phyloP scores from a whole-genome alignment of 2,113 vertebrate genomes.

The Ceratotherium simum region DNA sequence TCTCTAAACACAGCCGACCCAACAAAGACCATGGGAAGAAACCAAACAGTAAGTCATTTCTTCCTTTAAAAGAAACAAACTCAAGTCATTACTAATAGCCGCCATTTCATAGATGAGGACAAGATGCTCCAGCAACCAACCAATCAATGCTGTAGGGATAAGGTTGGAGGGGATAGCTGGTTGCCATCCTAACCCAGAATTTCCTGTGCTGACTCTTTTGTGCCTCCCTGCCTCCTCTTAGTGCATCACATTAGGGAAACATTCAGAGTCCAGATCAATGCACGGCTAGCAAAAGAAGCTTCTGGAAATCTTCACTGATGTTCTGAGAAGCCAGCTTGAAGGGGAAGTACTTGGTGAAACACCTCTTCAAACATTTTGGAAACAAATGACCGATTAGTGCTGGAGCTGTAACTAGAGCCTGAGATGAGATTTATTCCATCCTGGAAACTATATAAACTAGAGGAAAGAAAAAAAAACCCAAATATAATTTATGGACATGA shows the following conservation, averaged over 20 bases:
- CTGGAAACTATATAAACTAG: slow-evolving; percentile 59
- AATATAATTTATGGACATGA: slow-evolving; percentile 71
- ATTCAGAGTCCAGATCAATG: not conserved
- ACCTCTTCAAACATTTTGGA: slow-evolving; percentile 21
- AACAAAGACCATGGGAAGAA: slow-evolving; percentile 18
- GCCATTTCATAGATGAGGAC: slow-evolving; percentile 35
- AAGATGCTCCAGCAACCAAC: not conserved
- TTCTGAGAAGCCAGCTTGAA: not conserved
- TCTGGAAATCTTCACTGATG: slow-evolving; percentile 39
- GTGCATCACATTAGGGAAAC: not conserved
- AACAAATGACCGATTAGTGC: not conserved
- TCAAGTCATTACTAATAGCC: not conserved
- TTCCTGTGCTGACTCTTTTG: not conserved
- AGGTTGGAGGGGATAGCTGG: not conserved
- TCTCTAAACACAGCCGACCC: not conserved
- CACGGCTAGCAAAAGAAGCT: not conserved
- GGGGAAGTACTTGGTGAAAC: not conserved
- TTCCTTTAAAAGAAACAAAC: slow-evolving; percentile 63
- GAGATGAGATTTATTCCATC: slow-evolving; percentile 61
- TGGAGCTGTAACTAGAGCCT: slow-evolving; percentile 54
- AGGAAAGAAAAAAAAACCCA: slow-evolving; percentile 9
- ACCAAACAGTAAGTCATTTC: slow-evolving; percentile 49
- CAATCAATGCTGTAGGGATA: not conserved
- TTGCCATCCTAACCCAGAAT: not conserved
- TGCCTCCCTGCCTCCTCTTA: accelerated